phyloP scores from a whole-genome alignment of 2,797 vertebrate species.

The Gouania willdenowi region DNA sequence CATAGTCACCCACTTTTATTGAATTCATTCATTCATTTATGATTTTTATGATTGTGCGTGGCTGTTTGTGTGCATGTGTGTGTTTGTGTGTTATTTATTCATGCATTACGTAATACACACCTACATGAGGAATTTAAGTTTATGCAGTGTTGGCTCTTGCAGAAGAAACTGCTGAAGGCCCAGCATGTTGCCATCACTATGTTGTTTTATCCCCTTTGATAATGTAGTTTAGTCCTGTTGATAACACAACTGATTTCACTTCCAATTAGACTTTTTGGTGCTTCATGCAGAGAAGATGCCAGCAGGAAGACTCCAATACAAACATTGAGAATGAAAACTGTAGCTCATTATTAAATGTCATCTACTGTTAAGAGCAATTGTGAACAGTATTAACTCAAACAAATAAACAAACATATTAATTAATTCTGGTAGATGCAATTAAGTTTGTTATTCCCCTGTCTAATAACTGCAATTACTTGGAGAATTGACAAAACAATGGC shows the following conservation, averaged over 20 bases:
- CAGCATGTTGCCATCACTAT: not conserved
- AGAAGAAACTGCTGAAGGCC: not conserved
- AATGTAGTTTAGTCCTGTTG: not conserved
- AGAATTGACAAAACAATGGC: slow-evolving; percentile 47
- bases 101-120: too few species aligned
- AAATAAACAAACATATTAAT: slow-evolving; percentile 56
- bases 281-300: slow-evolving; percentile 3
- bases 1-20: too few species aligned
- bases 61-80: too few species aligned
- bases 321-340: not conserved
- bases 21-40: too few species aligned
- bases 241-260: slow-evolving; percentile 15
- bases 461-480: slow-evolving; percentile 62
- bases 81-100: too few species aligned
- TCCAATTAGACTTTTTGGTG: slow-evolving; percentile 16
- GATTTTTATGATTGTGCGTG: too few species aligned
- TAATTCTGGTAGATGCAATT: slow-evolving; percentile 52
- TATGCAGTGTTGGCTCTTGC: too few species aligned
- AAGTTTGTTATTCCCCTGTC: slow-evolving; percentile 42
- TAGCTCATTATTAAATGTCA: not conserved
- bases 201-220: not conserved
- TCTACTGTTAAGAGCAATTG: not conserved
- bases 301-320: not conserved
- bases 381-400: slow-evolving; percentile 16
- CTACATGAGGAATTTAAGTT: too few species aligned